A percentile compares a stretch with the other conserved stretches of the same genome.
phyloP scores from a whole-genome alignment of 2,797 vertebrate genomes.

The Carcharodon carcharias region DNA sequence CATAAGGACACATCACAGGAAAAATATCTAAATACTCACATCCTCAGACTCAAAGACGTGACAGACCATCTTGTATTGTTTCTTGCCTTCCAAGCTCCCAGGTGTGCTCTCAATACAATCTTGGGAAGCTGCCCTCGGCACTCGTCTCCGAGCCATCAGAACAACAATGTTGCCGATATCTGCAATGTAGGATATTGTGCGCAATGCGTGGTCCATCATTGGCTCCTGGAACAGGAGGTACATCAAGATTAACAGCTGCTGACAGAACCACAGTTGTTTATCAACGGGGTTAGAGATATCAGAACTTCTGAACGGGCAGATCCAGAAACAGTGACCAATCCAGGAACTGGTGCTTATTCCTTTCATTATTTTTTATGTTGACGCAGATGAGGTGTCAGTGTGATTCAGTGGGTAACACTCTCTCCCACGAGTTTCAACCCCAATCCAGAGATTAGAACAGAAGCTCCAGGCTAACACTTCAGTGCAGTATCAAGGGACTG shows the following conservation, averaged over 20 bases:
- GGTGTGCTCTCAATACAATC: slow-evolving; percentile 98
- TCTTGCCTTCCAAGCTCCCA: slow-evolving; percentile 84
- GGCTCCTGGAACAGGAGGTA: slow-evolving; percentile 66
- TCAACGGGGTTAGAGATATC: background rate
- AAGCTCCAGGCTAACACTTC: background rate
- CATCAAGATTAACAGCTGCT: background rate
- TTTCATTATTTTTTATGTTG: background rate
- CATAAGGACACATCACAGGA: slow-evolving; percentile 38
- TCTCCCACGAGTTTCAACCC: background rate
- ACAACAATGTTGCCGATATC: slow-evolving; percentile 98
- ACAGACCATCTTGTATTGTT: slow-evolving; percentile 99
- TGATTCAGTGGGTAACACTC: background rate
- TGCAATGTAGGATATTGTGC: slow-evolving; percentile 95
- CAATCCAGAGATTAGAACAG: background rate
- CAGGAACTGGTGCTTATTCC: background rate
- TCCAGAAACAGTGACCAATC: background rate
- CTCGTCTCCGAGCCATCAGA: slow-evolving; percentile 89
- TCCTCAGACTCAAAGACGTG: slow-evolving; percentile 98
- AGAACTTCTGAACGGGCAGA: background rate
- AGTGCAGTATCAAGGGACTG: background rate
- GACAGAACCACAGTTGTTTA: background rate
- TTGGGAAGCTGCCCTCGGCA: slow-evolving; percentile 88
- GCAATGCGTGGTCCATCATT: slow-evolving; percentile 97
- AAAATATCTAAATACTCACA: slow-evolving; percentile 63
- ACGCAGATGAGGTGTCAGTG: background rate